Evolutionary conservation across 2,113 vertebrate genomes (phyloP), one percentile per base, ranked within the genome.

Genomic region (Chionodraco myersi): DNA sequence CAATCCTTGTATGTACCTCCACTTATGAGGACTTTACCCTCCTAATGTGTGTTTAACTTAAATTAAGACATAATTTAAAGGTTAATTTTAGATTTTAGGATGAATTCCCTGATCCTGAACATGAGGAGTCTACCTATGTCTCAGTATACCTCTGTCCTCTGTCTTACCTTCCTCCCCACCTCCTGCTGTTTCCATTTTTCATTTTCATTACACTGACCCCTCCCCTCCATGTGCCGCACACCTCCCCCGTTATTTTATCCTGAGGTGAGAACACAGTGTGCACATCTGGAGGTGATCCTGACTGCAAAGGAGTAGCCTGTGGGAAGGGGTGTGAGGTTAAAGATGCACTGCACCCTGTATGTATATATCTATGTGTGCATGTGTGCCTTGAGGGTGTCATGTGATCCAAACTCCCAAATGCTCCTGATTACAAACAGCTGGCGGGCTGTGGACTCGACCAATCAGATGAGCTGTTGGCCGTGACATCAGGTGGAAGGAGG

Each of bases 371-470:
- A 64, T 75, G 72, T 66, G 77, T 81, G 77, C 26, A 44, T 82
- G 72, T 65, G 73, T 61, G 84, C 83, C 88, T 84, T 70, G 18
- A 83, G 86, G 89, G 80, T 79, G 88, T 89, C 88, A 87, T 85
- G 87, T 85, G 87, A 92, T 76, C 80, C 79, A 53, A 53, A 77
- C 66, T 83, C 71, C 73, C 67, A 84, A 89, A 85, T 30, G 67
- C 65, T 87, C 64, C 78, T 92, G 86, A 93, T 92, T 89, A 84
- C 87, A 91, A 92, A 88, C 92, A 92, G 90, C 90, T 92, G 89
- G 86, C 26, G 16, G 69, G 77, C 51, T 57, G 16, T 15, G 0
- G 30, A 9, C 21, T 79, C 10, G 47, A 7, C 85, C 86, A 86
- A 88, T 90, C 47, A 54, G 65, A 56, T 3, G 16, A 77, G 51